phyloP scores from a whole-genome alignment of 2,797 vertebrate species.

The Scyliorhinus canicula region DNA sequence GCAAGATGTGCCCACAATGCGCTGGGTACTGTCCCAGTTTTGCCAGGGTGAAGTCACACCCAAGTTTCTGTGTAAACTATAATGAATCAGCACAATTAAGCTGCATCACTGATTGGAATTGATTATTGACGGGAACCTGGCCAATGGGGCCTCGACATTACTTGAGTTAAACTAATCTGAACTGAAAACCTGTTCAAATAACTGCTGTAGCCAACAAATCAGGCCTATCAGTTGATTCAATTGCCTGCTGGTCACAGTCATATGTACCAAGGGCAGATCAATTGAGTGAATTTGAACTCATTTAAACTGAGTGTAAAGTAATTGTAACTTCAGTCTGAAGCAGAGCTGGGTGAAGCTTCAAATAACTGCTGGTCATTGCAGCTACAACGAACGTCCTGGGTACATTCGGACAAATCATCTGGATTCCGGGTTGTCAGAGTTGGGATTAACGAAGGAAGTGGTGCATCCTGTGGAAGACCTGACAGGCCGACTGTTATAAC shows the following conservation, averaged over 20 bases:
- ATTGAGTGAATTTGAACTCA: not conserved
- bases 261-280: not conserved
- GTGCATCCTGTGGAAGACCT: too few species aligned
- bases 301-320: not conserved
- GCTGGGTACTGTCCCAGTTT: not conserved
- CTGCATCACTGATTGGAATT: not conserved
- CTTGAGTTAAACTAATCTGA: not conserved
- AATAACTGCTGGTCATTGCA: not conserved
- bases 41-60: not conserved
- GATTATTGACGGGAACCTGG: not conserved
- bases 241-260: not conserved
- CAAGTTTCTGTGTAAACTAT: not conserved
- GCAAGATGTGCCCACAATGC: not conserved
- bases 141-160: not conserved
- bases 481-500: too few species aligned
- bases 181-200: not conserved
- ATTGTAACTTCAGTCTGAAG: not conserved
- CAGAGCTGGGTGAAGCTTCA: not conserved
- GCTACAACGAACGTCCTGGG: not conserved
- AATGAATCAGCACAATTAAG: not conserved
- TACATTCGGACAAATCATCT: too few species aligned
- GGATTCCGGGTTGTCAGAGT: too few species aligned
- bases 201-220: not conserved
- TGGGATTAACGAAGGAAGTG: too few species aligned
- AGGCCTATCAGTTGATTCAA: not conserved